These are phyloP conservation scores for Plecotus auritus DNA, from an alignment of 2,113 vertebrate genomes.

Conservation along the genomic window DNA sequence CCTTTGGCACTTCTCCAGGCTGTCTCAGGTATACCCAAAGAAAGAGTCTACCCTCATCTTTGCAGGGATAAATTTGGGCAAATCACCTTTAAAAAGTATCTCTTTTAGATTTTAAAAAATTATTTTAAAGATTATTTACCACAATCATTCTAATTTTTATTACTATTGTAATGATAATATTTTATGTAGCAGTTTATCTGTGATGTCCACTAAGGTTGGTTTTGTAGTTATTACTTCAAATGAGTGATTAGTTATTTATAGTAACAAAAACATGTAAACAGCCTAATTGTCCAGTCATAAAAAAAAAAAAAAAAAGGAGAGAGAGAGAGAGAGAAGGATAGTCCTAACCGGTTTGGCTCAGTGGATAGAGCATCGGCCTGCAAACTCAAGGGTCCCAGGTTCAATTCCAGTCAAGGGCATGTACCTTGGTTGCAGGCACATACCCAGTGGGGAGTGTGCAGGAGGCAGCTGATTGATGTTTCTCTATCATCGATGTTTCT, in stretches of 20 bases:
- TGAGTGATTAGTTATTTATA: background rate
- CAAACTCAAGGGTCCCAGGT: too few relatives aligned
- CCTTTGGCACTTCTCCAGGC: background rate
- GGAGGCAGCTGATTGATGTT: too few relatives aligned
- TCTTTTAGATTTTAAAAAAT: background rate
- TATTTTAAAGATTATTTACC: slow-evolving; percentile 4
- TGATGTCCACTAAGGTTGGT: background rate
- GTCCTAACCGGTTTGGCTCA: too few relatives aligned
- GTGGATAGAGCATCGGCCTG: too few relatives aligned
- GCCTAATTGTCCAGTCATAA: background rate
- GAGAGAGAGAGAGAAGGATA: too few relatives aligned
- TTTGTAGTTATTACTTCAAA: background rate
- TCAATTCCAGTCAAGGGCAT: too few relatives aligned
- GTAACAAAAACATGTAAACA: slow-evolving; percentile 10
- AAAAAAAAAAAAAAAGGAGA: background rate
- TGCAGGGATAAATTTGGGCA: background rate
- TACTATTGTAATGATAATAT: background rate
- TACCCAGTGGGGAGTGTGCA: too few relatives aligned
- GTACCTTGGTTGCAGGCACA: too few relatives aligned
- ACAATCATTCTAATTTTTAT: background rate
- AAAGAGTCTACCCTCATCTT: background rate
- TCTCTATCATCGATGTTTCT: too few relatives aligned
- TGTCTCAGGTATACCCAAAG: background rate
- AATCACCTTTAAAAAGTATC: background rate
- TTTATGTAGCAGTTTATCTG: background rate